Percentiles rank a stretch among this genome's conserved stretches.
Evolutionary conservation across 2,888 invertebrate species (phyloP).

Genomic region (Smittia sp.): DNA sequence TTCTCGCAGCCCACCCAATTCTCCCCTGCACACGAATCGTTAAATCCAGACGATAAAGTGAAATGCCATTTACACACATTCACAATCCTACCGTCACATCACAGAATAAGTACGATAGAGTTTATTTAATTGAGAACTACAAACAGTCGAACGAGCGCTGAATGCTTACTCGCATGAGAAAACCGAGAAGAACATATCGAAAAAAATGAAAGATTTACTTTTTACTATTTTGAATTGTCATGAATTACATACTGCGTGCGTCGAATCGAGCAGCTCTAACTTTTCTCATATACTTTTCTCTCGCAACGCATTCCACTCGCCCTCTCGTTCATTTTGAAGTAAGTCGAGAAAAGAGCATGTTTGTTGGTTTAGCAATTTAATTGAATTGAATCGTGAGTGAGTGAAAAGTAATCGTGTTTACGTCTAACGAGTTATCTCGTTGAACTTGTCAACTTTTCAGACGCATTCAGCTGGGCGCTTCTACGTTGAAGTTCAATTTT

Average conservation of each 20-base stretch:
- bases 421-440: too few relatives aligned
- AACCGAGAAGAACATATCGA: neutral
- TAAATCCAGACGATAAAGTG: conserved; percentile 2
- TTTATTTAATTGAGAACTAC: conserved; percentile 31
- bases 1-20: neutral
- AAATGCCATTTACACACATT: conserved; percentile 25
- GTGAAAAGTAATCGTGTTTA: too few relatives aligned
- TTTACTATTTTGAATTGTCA: neutral
- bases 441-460: too few relatives aligned
- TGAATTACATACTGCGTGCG: neutral
- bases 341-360: too few relatives aligned
- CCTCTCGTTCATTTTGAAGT: too few relatives aligned
- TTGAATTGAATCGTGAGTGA: too few relatives aligned
- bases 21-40: neutral
- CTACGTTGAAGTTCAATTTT: too few relatives aligned
- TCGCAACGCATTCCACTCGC: too few relatives aligned
- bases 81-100: neutral
- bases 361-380: too few relatives aligned
- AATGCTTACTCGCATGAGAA: conserved; percentile 7
- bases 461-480: too few relatives aligned
- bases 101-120: conserved; percentile 19
- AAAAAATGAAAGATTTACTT: neutral
- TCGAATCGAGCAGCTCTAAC: too few relatives aligned
- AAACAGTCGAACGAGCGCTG: neutral
- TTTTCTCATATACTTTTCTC: too few relatives aligned